phyloP scores from a whole-genome alignment of 2,113 vertebrate species.

The Neoarius graeffei region DNA sequence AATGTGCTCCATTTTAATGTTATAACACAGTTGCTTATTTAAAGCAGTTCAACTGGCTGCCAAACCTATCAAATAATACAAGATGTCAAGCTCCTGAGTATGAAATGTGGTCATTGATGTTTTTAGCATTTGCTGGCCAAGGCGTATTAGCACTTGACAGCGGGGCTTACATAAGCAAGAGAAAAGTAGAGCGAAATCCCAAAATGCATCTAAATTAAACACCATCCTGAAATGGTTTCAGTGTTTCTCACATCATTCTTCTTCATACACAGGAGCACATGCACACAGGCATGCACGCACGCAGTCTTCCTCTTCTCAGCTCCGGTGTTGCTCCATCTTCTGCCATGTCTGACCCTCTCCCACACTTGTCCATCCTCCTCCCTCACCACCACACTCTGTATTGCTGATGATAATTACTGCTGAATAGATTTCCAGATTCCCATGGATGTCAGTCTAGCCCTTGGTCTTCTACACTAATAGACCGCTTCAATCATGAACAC shows the following conservation, averaged over 20 bases:
- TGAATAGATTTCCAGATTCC: conserved; percentile 78
- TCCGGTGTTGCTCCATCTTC: conserved; percentile 38
- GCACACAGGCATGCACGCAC: not conserved
- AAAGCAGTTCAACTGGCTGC: conserved; percentile 2
- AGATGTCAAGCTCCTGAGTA: conserved; percentile 25
- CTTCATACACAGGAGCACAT: not conserved
- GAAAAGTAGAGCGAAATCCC: not conserved
- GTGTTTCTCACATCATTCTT: conserved; percentile 4
- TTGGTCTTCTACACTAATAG: conserved; percentile 66
- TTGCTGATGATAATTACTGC: conserved; percentile 78
- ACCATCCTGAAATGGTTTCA: not conserved
- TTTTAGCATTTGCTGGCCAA: conserved; percentile 14
- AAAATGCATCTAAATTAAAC: conserved; percentile 17
- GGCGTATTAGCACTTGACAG: conserved; percentile 19
- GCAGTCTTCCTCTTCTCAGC: conserved; percentile 33
- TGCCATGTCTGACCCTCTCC: conserved; percentile 54
- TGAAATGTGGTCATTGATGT: conserved; percentile 19
- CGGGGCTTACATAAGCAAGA: not conserved
- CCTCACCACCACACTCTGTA: conserved; percentile 64
- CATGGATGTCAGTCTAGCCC: conserved; percentile 69
- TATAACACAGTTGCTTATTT: conserved; percentile 8
- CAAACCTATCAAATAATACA: conserved; percentile 33
- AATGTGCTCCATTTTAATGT: conserved; percentile 1
- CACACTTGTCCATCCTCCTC: conserved; percentile 58
- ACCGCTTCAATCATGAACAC: conserved; percentile 54